Percentiles rank a stretch among this genome's conserved stretches.
Evolutionary conservation across 2,888 invertebrate species (phyloP).

Genomic region (Dynastes hyllus): DNA sequence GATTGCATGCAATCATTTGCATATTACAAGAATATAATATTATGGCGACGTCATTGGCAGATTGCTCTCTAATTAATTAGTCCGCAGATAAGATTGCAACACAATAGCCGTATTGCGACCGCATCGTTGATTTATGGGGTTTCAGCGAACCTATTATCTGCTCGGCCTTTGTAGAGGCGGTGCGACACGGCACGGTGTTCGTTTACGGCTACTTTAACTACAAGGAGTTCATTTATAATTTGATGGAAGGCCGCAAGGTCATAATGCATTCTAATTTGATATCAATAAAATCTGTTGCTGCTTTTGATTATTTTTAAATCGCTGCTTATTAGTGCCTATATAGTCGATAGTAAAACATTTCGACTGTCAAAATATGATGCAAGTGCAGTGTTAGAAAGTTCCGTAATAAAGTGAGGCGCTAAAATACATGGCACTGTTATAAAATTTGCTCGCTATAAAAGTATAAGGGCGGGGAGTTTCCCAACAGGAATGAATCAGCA

Average conservation of each 20-base stretch:
- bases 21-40: conserved; percentile 54
- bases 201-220: conserved; percentile 26
- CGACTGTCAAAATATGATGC: not conserved
- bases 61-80: conserved; percentile 56
- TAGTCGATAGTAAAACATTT: not conserved
- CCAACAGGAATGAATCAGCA: no score
- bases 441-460: no score
- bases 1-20: conserved; percentile 51
- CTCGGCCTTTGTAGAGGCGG: conserved; percentile 6
- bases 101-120: conserved; percentile 52
- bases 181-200: not conserved
- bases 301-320: not conserved
- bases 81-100: conserved; percentile 53
- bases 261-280: conserved; percentile 25
- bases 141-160: conserved; percentile 50
- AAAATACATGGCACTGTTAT: no score
- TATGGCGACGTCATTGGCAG: conserved; percentile 53
- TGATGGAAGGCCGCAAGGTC: not conserved
- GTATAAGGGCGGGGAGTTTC: no score
- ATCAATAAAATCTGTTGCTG: conserved; percentile 14
- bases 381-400: no score
- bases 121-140: conserved; percentile 51
- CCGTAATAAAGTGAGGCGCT: no score
- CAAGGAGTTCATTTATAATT: conserved; percentile 27
- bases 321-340: not conserved